Evolutionary conservation across 2,888 invertebrate genomes (phyloP), one percentile per base, ranked within the genome.

Genomic region (Eretmocerus hayati): DNA sequence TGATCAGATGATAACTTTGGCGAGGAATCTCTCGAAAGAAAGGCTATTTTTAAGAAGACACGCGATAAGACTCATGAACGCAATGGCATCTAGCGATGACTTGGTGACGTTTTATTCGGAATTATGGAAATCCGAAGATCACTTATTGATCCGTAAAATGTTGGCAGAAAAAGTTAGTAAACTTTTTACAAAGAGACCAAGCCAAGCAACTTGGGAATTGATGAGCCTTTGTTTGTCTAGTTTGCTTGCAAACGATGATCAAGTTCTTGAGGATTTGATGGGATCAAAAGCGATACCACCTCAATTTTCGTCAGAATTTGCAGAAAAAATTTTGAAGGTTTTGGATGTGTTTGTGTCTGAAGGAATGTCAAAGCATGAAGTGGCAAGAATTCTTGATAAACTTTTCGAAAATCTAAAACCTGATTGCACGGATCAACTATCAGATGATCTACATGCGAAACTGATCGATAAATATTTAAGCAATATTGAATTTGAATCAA

Each of bases 31-130:
- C 46, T 38, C 35, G 38, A 54, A 19, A 15, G 48, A 9, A 30
- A 54, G 15, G 15, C 23, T 48, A 5, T 50, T 48, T n/a, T 26
- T 65, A 1, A 64, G 56, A 11, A 69, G 69, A 43, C 67, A 69
- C 22, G 65, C 63, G 0, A 59, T 71, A 13, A 60, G 67, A 19
- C 3, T 69, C 5, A 53, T 66, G 33, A 56, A 48, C 22, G 39
- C 55, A 3, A 52, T 63, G 2, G 58, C 59, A 0, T 31, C 62
- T 2, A 42, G 52, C 1, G 41, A 54, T 1, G 52, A 62, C 2
- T 39, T 59, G 1, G 20, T 47, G 1, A 8, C 30, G 0, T 60
- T 64, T 9, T 48, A 61, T 0, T 13, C 26, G 0, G 23, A 48
- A 3, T 41, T 57, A 1, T 63, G 63, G 66, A 42, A 33, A 1